These are phyloP conservation scores for Platichthys flesus DNA, from an alignment of 2,113 vertebrate genomes.

Conservation along the genomic window DNA sequence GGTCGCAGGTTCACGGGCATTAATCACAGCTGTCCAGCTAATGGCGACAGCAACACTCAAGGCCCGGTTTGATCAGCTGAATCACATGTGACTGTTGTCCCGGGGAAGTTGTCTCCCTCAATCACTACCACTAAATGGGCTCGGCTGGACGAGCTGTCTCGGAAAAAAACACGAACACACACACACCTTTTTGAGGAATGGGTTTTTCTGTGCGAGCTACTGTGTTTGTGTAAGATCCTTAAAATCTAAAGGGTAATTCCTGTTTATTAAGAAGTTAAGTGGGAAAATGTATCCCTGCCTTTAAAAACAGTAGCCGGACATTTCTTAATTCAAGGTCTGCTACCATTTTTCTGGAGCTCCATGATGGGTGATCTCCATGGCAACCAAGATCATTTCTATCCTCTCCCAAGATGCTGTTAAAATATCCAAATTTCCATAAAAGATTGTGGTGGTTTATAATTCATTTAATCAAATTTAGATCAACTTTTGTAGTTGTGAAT, in stretches of 20 bases:
- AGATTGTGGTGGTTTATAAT: too few species aligned
- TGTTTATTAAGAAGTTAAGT: neutral
- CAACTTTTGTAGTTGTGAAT: too few species aligned
- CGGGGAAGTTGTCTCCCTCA: slow-evolving; percentile 73
- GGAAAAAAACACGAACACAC: neutral
- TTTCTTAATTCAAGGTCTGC: too few species aligned
- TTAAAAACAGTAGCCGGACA: too few species aligned
- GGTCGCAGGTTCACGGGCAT: slow-evolving; percentile 77
- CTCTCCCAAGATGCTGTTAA: too few species aligned
- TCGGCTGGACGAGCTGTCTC: slow-evolving; percentile 43
- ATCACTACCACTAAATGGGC: slow-evolving; percentile 46
- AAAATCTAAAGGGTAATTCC: neutral
- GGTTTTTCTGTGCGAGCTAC: neutral
- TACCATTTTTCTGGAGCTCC: too few species aligned
- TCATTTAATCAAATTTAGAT: too few species aligned
- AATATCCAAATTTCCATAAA: too few species aligned
- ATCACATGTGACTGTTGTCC: slow-evolving; percentile 77
- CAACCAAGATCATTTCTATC: too few species aligned
- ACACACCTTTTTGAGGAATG: neutral
- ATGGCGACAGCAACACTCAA: slow-evolving; percentile 72
- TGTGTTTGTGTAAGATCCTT: neutral
- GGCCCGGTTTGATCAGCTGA: slow-evolving; percentile 75
- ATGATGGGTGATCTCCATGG: too few species aligned
- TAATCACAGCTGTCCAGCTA: slow-evolving; percentile 83
- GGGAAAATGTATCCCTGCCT: too few species aligned